Conservation (phyloP, 2,113 vertebrate genomes). For the Notarius quadriscutis region DNA sequence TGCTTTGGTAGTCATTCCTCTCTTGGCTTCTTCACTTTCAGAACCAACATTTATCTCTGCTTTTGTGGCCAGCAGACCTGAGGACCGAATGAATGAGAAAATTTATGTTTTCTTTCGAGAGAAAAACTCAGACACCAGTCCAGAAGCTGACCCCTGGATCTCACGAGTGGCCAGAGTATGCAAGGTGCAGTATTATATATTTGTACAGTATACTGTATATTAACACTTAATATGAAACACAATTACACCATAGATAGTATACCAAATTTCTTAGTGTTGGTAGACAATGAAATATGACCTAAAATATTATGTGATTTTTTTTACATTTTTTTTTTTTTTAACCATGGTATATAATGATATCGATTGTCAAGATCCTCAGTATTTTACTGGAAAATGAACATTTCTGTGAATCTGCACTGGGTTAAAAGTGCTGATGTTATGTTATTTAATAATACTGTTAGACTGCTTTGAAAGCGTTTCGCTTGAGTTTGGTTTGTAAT, state of each 20-base stretch:
- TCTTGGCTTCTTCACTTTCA: constrained; percentile 52
- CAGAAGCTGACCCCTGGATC: constrained; percentile 82
- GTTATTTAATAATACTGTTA: not conserved
- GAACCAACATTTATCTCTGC: constrained; percentile 87
- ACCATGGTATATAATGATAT: not conserved
- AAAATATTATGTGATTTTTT: not conserved
- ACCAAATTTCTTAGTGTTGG: not conserved
- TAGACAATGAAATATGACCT: not conserved
- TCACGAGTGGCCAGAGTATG: constrained; percentile 88
- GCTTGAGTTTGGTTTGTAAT: not conserved
- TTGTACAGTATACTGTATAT: not conserved
- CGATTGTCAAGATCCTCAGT: not conserved
- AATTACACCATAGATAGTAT: not conserved
- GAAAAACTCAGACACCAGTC: constrained; percentile 82
- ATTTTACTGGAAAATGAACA: not conserved
- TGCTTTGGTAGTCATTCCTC: not conserved
- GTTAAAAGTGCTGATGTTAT: not conserved
- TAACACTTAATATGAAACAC: not conserved
- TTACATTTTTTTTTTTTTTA: not conserved
- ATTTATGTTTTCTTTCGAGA: constrained; percentile 91
- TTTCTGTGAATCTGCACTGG: not conserved
- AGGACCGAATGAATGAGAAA: constrained; percentile 81
- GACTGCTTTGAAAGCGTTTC: not conserved
- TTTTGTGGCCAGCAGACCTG: constrained; percentile 68
- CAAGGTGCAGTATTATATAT: constrained; percentile 72